These are phyloP conservation scores for Prinia subflava DNA, from an alignment of 2,113 vertebrate species.

Conservation along the genomic window DNA sequence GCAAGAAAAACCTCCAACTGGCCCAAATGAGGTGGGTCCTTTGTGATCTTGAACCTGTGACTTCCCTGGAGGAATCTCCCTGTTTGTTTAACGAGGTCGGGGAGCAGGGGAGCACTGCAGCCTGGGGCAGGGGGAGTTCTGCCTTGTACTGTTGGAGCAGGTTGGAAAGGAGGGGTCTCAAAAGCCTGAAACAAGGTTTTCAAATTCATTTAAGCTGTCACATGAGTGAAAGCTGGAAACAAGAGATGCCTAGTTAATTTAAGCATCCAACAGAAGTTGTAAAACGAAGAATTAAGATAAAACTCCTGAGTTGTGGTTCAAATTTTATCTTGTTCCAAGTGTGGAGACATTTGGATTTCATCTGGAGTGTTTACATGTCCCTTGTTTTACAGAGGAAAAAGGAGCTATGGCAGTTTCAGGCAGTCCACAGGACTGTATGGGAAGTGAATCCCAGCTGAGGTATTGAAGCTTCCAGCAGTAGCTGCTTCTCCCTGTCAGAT, in stretches of 20 bases:
- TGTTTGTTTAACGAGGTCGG: constrained; percentile 35
- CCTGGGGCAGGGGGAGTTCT: not conserved
- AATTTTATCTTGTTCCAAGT: not conserved
- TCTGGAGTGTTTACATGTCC: not conserved
- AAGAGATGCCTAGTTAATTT: not conserved
- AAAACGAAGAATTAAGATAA: not conserved
- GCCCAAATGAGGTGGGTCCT: not conserved
- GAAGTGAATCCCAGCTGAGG: not conserved
- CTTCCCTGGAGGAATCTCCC: constrained; percentile 43
- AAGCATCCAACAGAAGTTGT: not conserved
- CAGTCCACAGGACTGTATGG: not conserved
- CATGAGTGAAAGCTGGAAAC: not conserved
- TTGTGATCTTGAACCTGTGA: constrained; percentile 58
- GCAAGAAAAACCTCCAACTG: not conserved
- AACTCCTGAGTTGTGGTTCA: not conserved
- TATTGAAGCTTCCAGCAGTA: not conserved
- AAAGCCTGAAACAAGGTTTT: not conserved
- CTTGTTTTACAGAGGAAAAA: not conserved
- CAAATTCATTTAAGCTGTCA: not conserved
- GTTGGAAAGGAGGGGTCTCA: not conserved
- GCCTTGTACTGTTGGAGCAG: not conserved
- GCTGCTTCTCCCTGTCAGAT: not conserved
- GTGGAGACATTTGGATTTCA: not conserved
- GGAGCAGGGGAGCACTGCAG: not conserved
- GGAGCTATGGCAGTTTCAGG: not conserved